Percentiles rank a stretch among this genome's conserved stretches.
Evolutionary conservation across 2,797 vertebrate species (phyloP).

Genomic region (Lacerta agilis): DNA sequence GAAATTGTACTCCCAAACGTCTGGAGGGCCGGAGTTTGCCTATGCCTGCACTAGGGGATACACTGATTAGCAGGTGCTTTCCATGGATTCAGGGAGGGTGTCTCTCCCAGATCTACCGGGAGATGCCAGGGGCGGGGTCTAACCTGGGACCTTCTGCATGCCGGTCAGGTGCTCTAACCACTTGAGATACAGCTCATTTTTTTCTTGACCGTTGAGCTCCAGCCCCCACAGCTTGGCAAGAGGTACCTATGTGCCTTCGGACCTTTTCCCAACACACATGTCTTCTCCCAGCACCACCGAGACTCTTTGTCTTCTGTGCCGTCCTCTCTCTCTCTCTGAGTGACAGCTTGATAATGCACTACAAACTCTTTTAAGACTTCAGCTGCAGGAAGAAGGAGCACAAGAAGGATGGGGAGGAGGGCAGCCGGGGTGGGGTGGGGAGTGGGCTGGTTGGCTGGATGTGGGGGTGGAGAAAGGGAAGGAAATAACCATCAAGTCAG

Average conservation of each 20-base stretch:
- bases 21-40: too few species aligned
- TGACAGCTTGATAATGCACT: slow-evolving; percentile 14
- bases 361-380: background rate
- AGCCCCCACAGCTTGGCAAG: background rate
- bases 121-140: background rate
- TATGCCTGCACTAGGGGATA: too few species aligned
- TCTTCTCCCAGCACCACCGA: background rate
- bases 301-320: background rate
- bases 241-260: background rate
- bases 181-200: too few species aligned
- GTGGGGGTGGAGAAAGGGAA: background rate
- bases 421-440: background rate
- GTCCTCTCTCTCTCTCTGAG: background rate
- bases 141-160: background rate
- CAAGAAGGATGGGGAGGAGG: too few species aligned
- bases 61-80: too few species aligned
- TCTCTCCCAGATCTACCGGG: too few species aligned
- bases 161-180: background rate
- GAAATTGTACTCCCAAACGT: too few species aligned
- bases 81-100: too few species aligned
- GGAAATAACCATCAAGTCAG: background rate
- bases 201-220: too few species aligned
- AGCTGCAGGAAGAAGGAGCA: background rate
- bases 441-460: background rate
- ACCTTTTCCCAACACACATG: too few species aligned